Percentiles rank a stretch among this genome's conserved stretches.
phyloP scores from a whole-genome alignment of 2,888 invertebrate genomes.

The Daptonema setosum region DNA sequence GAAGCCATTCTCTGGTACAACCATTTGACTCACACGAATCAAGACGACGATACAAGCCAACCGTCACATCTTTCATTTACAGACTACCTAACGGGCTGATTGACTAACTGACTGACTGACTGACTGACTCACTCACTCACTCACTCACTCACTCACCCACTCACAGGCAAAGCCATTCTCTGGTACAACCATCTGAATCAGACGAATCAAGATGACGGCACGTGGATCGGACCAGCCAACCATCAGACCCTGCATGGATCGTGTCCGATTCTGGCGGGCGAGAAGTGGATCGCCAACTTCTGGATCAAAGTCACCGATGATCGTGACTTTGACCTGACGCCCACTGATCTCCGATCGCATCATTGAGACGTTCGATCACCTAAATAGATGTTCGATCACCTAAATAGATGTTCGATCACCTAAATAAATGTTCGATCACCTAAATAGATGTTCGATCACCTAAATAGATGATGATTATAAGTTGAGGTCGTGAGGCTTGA shows the following conservation, averaged over 20 bases:
- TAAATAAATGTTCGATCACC: too few relatives aligned
- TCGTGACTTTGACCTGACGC: slow-evolving; percentile 6
- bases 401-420: too few relatives aligned
- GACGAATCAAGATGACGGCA: slow-evolving; percentile 11
- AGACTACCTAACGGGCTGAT: too few relatives aligned
- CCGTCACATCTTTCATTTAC: slow-evolving; percentile 14
- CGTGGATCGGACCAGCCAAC: slow-evolving; percentile 19
- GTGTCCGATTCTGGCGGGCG: slow-evolving; percentile 17
- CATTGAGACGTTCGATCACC: too few relatives aligned
- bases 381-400: too few relatives aligned
- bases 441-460: too few relatives aligned
- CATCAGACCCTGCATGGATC: slow-evolving; percentile 18
- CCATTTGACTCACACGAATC: slow-evolving; percentile 15
- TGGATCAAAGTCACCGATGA: slow-evolving; percentile 20
- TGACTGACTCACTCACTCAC: too few relatives aligned
- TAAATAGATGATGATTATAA: too few relatives aligned
- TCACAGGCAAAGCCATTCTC: slow-evolving; percentile 18
- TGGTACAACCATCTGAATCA: slow-evolving; percentile 23
- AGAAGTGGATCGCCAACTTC: slow-evolving; percentile 24
- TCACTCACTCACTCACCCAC: slow-evolving; percentile 14
- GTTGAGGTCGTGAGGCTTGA: too few relatives aligned
- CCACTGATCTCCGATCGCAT: too few relatives aligned
- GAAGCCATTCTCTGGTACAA: slow-evolving; percentile 25
- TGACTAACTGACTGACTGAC: too few relatives aligned
- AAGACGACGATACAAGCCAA: slow-evolving; percentile 14